Percentiles rank a stretch among this genome's conserved stretches.
These are phyloP conservation scores for Dromas ardeola DNA, from an alignment of 2,113 vertebrate species.

Conservation along the genomic window DNA sequence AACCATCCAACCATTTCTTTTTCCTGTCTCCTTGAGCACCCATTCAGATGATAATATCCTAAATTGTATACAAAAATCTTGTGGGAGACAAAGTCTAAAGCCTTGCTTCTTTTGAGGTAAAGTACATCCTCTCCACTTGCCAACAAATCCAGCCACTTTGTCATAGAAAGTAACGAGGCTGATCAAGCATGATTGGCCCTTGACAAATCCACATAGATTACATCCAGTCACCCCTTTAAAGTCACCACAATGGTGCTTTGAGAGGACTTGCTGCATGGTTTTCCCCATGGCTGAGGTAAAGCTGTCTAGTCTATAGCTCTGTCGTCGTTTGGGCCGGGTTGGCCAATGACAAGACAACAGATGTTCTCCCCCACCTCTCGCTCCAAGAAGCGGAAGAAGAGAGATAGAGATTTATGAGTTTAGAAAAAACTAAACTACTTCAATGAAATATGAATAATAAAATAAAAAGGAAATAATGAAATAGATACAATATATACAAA, in stretches of 20 bases:
- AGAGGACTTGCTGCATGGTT: background rate
- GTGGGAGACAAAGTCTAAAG: background rate
- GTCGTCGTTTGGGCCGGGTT: too few relatives aligned
- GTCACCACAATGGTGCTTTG: background rate
- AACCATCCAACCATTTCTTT: background rate
- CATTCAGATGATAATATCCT: background rate
- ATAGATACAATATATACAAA: too few relatives aligned
- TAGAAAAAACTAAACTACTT: too few relatives aligned
- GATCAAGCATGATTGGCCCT: background rate
- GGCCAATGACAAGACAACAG: too few relatives aligned
- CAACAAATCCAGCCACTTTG: background rate
- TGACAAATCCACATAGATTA: background rate
- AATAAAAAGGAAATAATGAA: too few relatives aligned
- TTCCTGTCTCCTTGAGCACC: background rate
- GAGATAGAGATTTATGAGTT: too few relatives aligned
- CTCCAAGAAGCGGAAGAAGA: too few relatives aligned
- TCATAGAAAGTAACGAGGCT: background rate
- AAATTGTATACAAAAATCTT: background rate
- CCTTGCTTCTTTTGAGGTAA: background rate
- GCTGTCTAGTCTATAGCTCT: background rate
- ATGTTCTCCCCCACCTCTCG: too few relatives aligned
- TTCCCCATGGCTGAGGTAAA: background rate
- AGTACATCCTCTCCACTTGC: background rate
- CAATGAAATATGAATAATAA: too few relatives aligned
- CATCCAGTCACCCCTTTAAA: background rate